phyloP scores from a whole-genome alignment of 23 tunicate species.

The Clavelina lepadiformis region DNA sequence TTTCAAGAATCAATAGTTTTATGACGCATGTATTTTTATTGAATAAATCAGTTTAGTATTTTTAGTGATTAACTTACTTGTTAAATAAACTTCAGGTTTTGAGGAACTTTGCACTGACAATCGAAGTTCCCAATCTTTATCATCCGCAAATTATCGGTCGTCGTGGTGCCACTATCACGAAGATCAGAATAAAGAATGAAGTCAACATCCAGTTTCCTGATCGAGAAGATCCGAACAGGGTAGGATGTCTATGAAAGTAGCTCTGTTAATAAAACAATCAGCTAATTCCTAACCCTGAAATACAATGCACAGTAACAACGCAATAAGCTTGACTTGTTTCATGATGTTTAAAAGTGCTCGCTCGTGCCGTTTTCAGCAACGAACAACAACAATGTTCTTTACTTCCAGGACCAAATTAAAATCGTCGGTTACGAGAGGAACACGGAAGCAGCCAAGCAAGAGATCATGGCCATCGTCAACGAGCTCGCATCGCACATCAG shows the following conservation, averaged over 20 bases:
- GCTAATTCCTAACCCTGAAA: too few relatives aligned
- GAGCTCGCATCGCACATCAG: conserved; percentile 94
- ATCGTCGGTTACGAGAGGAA: conserved; percentile 91
- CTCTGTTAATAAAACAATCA: too few relatives aligned
- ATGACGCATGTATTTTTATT: too few relatives aligned
- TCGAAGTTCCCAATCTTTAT: conserved; percentile 57
- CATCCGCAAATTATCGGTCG: conserved; percentile 89
- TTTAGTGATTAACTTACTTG: neutral
- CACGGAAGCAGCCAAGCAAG: conserved; percentile 69
- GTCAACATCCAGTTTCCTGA: conserved; percentile 95
- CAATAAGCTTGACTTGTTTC: too few relatives aligned
- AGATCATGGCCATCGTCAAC: conserved; percentile 60
- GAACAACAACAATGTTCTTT: too few relatives aligned
- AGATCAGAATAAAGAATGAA: conserved; percentile 57
- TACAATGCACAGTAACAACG: too few relatives aligned
- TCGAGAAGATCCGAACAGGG: conserved; percentile 43
- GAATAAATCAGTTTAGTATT: too few relatives aligned
- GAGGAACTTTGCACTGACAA: conserved; percentile 45
- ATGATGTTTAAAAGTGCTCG: too few relatives aligned
- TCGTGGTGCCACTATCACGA: conserved; percentile 66
- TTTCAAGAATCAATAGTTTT: too few relatives aligned
- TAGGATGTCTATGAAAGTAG: too few relatives aligned
- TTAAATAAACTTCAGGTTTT: conserved; percentile 36
- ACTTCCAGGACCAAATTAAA: conserved; percentile 72
- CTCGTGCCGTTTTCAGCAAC: too few relatives aligned